Evolutionary conservation across 2,888 invertebrate genomes (phyloP), one percentile per base, ranked within the genome.

Genomic region (Drosophila nr. perissopoda): DNA sequence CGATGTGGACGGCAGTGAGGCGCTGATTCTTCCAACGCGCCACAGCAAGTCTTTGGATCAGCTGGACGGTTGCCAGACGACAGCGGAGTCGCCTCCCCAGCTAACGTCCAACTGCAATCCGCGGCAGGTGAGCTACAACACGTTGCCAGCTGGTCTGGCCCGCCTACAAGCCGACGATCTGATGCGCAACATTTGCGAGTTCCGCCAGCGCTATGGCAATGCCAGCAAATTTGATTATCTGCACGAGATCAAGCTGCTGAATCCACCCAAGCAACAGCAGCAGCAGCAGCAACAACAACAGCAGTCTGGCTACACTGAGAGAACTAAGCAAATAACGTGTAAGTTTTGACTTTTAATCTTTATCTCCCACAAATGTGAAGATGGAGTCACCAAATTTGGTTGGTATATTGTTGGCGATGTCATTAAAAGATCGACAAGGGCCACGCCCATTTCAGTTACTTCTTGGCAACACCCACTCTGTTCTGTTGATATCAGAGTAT

Each of bases 21-120:
- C 79, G 51, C 94, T 95, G 0, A 94, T 95, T 1, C 91, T 96
- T 52, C 96, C 96, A 1, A 95, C 96, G 0, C 94, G 97, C 65
- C 97, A 97, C 89, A 97, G 97, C 92, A 97, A 97, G 91, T 97
- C 97, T 2, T 92, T 97, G 76, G 97, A 97, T 92, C 97, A 97
- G 83, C 92, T 97, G 54, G 95, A 96, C 48, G 93, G 92, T 13
- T 83, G 90, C 4, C 77, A 83, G 31, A 56, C 38, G 5, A n/a
- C 53, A 13, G 25, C 54, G 2, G 68, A 66, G 52, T 46, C 46
- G 46, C 25, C 53, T 11, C 56, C 62, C 4, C 34, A 67, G 27
- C 31, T 68, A 0, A 34, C 64, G 7, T 36, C 80, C 1, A 54
- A 27, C 42, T 71, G 69, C 18, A 70, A 74, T 48, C 61, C 65